Evolutionary conservation across 2,888 invertebrate species (phyloP).

Genomic region (Tanypteryx hageni): DNA sequence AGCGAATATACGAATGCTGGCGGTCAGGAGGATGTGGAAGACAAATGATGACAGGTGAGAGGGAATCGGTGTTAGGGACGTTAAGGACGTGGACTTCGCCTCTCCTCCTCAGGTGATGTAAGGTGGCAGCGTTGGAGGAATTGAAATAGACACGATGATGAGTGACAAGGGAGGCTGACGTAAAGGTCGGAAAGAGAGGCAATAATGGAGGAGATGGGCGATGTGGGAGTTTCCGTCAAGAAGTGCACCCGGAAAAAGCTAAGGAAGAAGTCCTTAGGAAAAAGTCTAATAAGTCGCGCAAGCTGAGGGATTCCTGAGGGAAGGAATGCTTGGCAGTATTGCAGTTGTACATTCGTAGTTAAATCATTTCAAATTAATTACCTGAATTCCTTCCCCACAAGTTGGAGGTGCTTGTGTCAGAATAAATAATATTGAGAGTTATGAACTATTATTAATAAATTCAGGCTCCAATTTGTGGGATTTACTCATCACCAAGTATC

Average conservation of each 20-base stretch:
- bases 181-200: background rate
- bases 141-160: background rate
- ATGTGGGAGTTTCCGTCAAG: background rate
- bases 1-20: background rate
- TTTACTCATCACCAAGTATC: too few relatives aligned
- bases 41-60: slow-evolving; percentile 62
- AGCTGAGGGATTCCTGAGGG: too few relatives aligned
- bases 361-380: too few relatives aligned
- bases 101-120: slow-evolving; percentile 3
- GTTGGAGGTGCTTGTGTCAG: too few relatives aligned
- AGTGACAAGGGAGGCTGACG: background rate
- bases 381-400: too few relatives aligned
- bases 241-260: background rate
- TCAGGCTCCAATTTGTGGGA: too few relatives aligned
- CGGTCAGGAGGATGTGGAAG: slow-evolving; percentile 17
- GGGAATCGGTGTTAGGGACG: slow-evolving; percentile 34
- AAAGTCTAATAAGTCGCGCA: too few relatives aligned
- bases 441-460: too few relatives aligned
- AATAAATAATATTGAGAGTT: too few relatives aligned
- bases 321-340: too few relatives aligned
- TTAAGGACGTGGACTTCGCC: too few relatives aligned
- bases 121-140: background rate
- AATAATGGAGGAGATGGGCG: background rate
- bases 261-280: background rate
- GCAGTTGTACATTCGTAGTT: too few relatives aligned